Conservation (phyloP, 2,797 vertebrate genomes). For the Eulemur mongoz region DNA sequence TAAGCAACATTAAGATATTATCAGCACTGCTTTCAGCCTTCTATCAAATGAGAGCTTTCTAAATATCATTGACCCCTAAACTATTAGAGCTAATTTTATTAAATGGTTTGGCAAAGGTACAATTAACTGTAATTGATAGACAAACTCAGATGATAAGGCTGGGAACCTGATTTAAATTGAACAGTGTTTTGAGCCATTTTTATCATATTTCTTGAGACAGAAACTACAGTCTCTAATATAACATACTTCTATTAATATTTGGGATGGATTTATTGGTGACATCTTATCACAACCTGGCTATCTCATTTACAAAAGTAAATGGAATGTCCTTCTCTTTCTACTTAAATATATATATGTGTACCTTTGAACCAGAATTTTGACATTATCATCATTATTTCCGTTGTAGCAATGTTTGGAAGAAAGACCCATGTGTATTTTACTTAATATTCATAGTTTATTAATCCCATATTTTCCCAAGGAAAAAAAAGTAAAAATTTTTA, state of each 20-base stretch:
- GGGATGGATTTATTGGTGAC: background rate
- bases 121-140: background rate
- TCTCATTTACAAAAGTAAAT: background rate
- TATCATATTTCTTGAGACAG: background rate
- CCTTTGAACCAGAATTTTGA: background rate
- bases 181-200: background rate
- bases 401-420: background rate
- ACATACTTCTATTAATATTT: background rate
- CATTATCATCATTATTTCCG: background rate
- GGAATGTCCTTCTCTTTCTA: background rate
- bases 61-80: background rate
- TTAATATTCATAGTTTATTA: background rate
- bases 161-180: background rate
- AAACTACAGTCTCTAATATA: background rate
- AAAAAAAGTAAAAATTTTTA: background rate
- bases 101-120: background rate
- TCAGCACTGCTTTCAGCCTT: background rate
- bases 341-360: too few species aligned
- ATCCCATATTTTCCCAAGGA: background rate
- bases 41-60: background rate
- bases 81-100: background rate
- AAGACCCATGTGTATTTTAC: background rate
- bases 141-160: background rate
- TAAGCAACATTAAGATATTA: background rate
- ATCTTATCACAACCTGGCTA: background rate